These are phyloP conservation scores for Clepsis dumicolana DNA, from an alignment of 2,888 invertebrate species.

Conservation along the genomic window DNA sequence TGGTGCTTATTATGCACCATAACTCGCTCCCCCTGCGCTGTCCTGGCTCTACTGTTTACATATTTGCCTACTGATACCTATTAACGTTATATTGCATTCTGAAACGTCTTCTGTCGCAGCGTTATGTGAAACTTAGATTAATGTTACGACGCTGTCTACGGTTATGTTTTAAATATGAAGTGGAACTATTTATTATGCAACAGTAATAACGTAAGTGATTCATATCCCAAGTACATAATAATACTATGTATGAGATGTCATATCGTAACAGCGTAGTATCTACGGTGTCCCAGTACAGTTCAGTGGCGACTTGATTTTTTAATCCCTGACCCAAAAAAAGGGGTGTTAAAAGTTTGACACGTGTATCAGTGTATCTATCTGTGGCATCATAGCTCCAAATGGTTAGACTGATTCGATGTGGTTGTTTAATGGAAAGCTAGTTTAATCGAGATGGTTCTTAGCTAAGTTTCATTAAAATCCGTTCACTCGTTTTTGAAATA, in stretches of 20 bases:
- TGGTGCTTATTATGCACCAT: conserved; percentile 50
- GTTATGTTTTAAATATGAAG: conserved; percentile 30
- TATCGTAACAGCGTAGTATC: background rate
- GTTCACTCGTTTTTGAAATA: too few relatives aligned
- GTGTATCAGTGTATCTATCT: too few relatives aligned
- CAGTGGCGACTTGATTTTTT: too few relatives aligned
- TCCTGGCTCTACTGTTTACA: conserved; percentile 40
- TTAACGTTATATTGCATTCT: conserved; percentile 23
- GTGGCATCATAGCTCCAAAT: too few relatives aligned
- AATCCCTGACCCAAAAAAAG: too few relatives aligned
- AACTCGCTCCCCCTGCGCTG: conserved; percentile 43
- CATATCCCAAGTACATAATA: background rate
- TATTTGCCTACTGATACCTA: conserved; percentile 33
- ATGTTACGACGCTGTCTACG: conserved; percentile 26
- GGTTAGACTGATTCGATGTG: too few relatives aligned
- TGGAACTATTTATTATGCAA: conserved; percentile 31
- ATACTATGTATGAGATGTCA: background rate
- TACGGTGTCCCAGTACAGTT: background rate
- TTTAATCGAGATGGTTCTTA: too few relatives aligned
- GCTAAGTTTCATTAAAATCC: too few relatives aligned
- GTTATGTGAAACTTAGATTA: conserved; percentile 23
- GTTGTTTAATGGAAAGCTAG: too few relatives aligned
- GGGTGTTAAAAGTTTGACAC: too few relatives aligned
- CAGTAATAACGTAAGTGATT: conserved; percentile 31
- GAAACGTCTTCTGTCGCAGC: conserved; percentile 1